Conservation (phyloP, 2,888 invertebrate species). For the Leptinotarsa juncta region DNA sequence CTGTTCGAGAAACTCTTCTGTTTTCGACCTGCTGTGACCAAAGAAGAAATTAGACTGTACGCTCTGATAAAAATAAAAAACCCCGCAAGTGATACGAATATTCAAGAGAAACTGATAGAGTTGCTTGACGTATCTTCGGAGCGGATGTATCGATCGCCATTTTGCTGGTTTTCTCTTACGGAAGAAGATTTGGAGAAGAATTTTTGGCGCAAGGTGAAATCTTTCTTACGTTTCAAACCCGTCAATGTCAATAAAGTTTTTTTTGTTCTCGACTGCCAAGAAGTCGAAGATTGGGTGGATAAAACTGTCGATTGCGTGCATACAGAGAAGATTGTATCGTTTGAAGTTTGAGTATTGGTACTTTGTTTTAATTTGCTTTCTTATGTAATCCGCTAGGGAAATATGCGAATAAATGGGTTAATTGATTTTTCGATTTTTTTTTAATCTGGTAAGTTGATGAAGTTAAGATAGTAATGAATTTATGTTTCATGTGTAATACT, state of each 20-base stretch:
- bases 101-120: constrained; percentile 2
- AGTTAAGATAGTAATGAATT: too few species aligned
- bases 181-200: constrained; percentile 17
- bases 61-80: background rate
- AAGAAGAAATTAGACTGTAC: constrained; percentile 3
- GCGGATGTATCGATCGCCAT: constrained; percentile 5
- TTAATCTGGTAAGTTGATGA: background rate
- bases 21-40: constrained; percentile 6
- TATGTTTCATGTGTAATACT: too few species aligned
- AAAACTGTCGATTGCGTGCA: constrained; percentile 1
- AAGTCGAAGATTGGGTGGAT: constrained; percentile 10
- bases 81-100: background rate
- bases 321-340: background rate
- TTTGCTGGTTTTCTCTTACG: constrained; percentile 22
- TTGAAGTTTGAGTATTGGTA: background rate
- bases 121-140: background rate
- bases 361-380: background rate
- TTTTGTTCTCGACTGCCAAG: constrained; percentile 10
- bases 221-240: constrained; percentile 19
- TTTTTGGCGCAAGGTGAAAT: constrained; percentile 26
- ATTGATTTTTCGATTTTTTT: background rate
- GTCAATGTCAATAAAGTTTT: constrained; percentile 18
- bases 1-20: constrained; percentile 9
- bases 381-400: background rate
- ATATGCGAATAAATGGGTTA: background rate